phyloP scores from a whole-genome alignment of 2,113 vertebrate species.

The Etheostoma cragini region DNA sequence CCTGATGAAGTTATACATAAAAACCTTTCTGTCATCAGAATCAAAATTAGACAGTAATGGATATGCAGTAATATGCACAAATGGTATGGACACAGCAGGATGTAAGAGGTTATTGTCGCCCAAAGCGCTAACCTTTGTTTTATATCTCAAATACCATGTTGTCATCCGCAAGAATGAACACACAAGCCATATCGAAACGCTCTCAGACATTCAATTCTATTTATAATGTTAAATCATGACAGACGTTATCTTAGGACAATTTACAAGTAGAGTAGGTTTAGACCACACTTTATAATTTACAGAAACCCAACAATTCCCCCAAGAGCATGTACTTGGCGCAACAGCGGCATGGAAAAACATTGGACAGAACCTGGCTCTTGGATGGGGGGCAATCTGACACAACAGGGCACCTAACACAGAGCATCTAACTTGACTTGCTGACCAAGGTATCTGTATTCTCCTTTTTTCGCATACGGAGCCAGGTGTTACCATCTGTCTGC shows the following conservation, averaged over 20 bases:
- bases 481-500: constrained; percentile 36
- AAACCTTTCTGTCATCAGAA: constrained; percentile 5
- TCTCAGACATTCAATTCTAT: background rate
- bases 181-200: background rate
- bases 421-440: constrained; percentile 18
- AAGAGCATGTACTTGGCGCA: no score
- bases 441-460: constrained; percentile 14
- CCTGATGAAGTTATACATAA: background rate
- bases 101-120: background rate
- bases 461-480: constrained; percentile 6
- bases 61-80: constrained; percentile 3
- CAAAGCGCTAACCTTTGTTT: background rate
- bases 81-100: background rate
- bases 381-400: no score
- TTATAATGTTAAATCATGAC: no score
- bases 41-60: background rate
- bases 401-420: constrained; percentile 3
- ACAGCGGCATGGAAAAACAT: no score
- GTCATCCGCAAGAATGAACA: background rate
- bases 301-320: no score
- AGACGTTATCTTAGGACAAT: no score
- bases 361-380: no score
- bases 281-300: no score
- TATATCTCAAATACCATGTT: background rate
- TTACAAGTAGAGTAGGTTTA: no score